Base-by-base conservation (phyloP, 1,140 invertebrate genomes). In the Colletes latitarsis region DNA sequence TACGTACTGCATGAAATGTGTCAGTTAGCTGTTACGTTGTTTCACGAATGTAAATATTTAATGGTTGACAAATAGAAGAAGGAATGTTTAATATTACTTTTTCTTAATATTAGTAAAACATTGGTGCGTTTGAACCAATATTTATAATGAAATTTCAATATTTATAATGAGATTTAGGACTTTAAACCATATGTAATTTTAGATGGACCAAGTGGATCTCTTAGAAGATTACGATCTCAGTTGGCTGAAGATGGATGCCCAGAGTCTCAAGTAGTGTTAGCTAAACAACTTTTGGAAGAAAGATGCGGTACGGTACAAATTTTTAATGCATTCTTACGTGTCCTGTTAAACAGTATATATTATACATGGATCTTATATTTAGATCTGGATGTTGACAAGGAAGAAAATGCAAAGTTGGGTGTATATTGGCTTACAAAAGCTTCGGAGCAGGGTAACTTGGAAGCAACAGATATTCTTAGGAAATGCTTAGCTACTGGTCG, bases 381-480 rank as follows among this genome's bases (percentile, higher is more conserved):
- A 95, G 95, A 95, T 88, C 87, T 93, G 64, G 93, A 94, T 19
- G 90, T 92, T 52, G 94, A 95, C 67, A 94, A 94, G 85, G 94
- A 94, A 85, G 95, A 96, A 88, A 96, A 96, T 92, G 95, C 94
- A 10, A 92, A 94, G 57, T 86, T 95, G 77, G 98, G 97, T 0
- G 95, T 98, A 57, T 96, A 97, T 88, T 98, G 98, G 98, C 90
- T 99, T 8, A 96, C 98, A 17, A 96, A 96, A 92, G 97, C 98
- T 1, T 98, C 97, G 0, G 96, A 98, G 88, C 97, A 98, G 91
- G 98, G 97, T 4, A 97, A 98, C 90, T 94, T 96, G 80, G 97
- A 98, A 90, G 97, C 98, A 5, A 97, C 97, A 39, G 95, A 95
- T 74, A 94, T 98, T 84, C 93, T 99, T 49, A 94, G 95, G 88